These are phyloP conservation scores for Limenitis camilla DNA, from an alignment of 2,888 invertebrate species.

Conservation along the genomic window DNA sequence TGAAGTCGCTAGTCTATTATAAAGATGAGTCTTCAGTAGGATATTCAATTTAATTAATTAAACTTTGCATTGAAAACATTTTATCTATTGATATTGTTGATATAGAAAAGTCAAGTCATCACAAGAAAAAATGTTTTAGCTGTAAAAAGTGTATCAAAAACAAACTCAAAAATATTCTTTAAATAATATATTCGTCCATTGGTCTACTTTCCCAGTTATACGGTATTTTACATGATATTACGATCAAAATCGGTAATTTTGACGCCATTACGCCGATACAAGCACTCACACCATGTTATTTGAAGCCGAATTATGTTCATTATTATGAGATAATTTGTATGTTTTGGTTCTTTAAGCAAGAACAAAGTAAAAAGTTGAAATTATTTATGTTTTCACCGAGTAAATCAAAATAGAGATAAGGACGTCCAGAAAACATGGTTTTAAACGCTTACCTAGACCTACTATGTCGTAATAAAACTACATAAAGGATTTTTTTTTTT, in stretches of 20 bases:
- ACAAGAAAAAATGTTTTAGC: not conserved
- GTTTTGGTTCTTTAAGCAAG: not conserved
- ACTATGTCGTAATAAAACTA: no score
- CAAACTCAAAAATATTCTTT: not conserved
- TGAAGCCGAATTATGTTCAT: slow-evolving; percentile 8
- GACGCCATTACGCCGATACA: slow-evolving; percentile 9
- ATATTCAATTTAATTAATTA: no score
- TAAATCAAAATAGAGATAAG: no score
- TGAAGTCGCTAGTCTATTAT: no score
- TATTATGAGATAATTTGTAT: slow-evolving; percentile 2
- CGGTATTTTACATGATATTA: slow-evolving; percentile 4
- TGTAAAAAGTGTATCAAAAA: not conserved
- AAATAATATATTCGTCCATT: not conserved
- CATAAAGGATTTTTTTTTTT: no score
- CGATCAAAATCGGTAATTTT: slow-evolving; percentile 12
- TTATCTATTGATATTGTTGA: no score
- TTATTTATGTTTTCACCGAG: not conserved
- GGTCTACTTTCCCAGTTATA: slow-evolving; percentile 3
- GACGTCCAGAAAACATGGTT: no score
- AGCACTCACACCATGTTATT: slow-evolving; percentile 1
- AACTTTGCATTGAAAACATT: no score
- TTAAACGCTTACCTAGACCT: no score
- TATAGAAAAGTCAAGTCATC: no score
- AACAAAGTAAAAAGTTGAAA: not conserved
- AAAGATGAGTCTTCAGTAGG: no score